Conservation (phyloP, 2,113 vertebrate species). For the Corvus moneduloides region DNA sequence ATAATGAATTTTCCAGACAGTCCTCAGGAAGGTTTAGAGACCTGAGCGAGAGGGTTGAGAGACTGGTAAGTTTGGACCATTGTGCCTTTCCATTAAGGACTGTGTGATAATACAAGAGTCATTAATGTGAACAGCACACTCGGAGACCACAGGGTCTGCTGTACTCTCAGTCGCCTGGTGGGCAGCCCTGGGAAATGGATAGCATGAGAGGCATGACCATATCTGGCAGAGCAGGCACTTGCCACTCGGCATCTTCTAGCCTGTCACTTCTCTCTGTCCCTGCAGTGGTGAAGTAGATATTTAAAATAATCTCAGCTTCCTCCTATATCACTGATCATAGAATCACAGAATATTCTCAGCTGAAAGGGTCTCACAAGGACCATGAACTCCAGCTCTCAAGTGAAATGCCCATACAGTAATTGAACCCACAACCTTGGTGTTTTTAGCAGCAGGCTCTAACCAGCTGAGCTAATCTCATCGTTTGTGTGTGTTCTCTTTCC, state of each 20-base stretch:
- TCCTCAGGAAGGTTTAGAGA: slow-evolving; percentile 64
- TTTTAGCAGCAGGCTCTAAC: background rate
- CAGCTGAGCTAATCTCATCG: background rate
- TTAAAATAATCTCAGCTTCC: background rate
- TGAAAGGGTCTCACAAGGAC: background rate
- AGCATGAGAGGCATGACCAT: background rate
- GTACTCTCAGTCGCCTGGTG: background rate
- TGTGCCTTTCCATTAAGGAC: background rate
- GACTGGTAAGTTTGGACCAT: slow-evolving; percentile 64
- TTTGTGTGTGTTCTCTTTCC: background rate
- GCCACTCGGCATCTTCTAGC: background rate
- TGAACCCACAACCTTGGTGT: background rate
- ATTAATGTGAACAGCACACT: background rate
- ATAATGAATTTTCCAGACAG: slow-evolving; percentile 60
- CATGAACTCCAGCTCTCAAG: background rate
- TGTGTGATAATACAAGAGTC: background rate
- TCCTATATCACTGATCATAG: background rate
- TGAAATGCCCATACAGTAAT: background rate
- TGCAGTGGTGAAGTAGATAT: background rate
- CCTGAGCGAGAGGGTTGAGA: slow-evolving; percentile 72
- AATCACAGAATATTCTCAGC: background rate
- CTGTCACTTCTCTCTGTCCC: background rate
- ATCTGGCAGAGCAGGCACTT: background rate
- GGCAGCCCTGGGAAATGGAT: background rate
- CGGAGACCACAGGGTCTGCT: background rate